Conservation (phyloP, 2,113 vertebrate genomes). For the Theristicus caerulescens region DNA sequence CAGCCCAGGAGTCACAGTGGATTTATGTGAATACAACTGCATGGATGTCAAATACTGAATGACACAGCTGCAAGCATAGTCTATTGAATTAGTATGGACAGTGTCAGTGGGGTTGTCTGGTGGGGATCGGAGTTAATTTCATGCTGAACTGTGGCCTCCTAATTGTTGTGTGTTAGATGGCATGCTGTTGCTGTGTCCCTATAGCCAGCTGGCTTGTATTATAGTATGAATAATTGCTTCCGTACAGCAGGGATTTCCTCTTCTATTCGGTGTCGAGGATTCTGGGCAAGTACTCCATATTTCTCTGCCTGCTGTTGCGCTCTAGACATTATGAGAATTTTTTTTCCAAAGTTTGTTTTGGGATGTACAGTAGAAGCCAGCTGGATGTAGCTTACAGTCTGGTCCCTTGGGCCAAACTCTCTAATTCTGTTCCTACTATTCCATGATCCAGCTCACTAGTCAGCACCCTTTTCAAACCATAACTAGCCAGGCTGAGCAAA, state of each 20-base stretch:
- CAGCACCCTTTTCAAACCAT: not conserved
- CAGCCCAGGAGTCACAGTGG: not conserved
- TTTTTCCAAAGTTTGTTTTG: not conserved
- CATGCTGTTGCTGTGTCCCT: not conserved
- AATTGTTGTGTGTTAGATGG: not conserved
- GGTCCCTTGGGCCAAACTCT: not conserved
- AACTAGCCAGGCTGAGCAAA: not conserved
- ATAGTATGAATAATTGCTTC: not conserved
- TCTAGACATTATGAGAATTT: not conserved
- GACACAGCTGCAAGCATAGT: not conserved
- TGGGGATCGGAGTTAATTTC: not conserved
- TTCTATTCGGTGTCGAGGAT: not conserved
- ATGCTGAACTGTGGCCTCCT: not conserved
- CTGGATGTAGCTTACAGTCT: not conserved
- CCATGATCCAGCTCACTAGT: not conserved
- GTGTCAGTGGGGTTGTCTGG: not conserved
- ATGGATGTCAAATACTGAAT: not conserved
- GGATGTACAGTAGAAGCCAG: not conserved
- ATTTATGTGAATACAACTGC: not conserved
- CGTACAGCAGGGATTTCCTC: not conserved
- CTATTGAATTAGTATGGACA: not conserved
- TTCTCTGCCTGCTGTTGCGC: not conserved
- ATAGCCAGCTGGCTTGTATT: not conserved
- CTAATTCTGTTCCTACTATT: not conserved
- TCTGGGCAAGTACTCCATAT: not conserved